Percentiles rank a stretch among this genome's conserved stretches.
Conservation (phyloP, 2,797 vertebrate genomes). For the Tauraco hartlaubi region DNA sequence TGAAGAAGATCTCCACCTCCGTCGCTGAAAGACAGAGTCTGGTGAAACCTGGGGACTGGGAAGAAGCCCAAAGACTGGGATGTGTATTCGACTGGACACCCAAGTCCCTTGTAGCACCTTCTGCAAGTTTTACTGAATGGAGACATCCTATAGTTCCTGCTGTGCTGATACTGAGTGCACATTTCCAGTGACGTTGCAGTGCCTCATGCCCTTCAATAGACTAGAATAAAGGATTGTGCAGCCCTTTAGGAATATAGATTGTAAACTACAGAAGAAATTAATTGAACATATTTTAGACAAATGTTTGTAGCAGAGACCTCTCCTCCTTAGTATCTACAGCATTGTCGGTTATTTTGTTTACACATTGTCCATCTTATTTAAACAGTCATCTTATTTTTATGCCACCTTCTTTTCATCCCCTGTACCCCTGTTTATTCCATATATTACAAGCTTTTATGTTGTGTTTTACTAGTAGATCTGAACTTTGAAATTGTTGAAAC, state of each 20-base stretch:
- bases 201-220: neutral
- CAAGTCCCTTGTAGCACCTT: neutral
- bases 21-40: neutral
- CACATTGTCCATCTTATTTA: neutral
- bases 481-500: conserved; percentile 8
- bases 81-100: neutral
- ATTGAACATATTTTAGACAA: neutral
- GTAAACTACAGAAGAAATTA: neutral
- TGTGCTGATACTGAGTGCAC: neutral
- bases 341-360: neutral
- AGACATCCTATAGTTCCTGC: neutral
- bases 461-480: neutral
- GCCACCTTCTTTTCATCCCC: neutral
- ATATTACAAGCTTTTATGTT: neutral
- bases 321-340: neutral
- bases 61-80: neutral
- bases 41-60: neutral
- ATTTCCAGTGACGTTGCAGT: neutral
- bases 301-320: neutral
- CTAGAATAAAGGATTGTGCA: neutral
- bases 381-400: neutral
- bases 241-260: neutral
- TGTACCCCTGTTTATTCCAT: neutral
- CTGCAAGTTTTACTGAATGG: neutral
- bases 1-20: neutral